Evolutionary conservation across 2,113 vertebrate genomes (phyloP), one percentile per base, ranked within the genome.

Genomic region (Synchiropus splendidus): DNA sequence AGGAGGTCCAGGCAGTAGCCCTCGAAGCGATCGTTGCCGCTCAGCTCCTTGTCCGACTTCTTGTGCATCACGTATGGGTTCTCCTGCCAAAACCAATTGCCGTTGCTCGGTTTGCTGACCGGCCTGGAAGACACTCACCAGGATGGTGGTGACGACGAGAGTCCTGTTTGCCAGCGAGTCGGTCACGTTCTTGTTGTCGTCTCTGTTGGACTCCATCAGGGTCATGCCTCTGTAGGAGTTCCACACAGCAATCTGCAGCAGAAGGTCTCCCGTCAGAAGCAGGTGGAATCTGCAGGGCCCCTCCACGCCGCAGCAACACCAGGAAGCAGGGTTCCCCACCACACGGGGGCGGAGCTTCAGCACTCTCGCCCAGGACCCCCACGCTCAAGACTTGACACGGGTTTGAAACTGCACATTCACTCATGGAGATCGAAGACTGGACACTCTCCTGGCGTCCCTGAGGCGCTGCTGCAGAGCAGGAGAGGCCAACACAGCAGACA

Each of bases 1-100:
- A 99, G 62, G 27, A 99, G 84, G 71, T 99, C 94, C 74, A 99
- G 76, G 60, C 96, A 99, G 78, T 96, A 98, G 15, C 96, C 96
- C 63, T 99, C 94, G 0, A 94, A 99, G 50, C 94, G 87, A 55
- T 99, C 94, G 40, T 99, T 99, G 42, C 96, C 96, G 2, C 87
- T 84, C 6, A 99, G 71, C 18, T 91, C 92, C 67, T 91, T 94
- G 61, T 98, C 94, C 1, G 96, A 98, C 64, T 99, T 99, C 78
- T 83, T 92, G 51, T 89, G 81, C 94, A 97, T 99, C 64, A 99
- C 92, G 5, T 99, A 99, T 1, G 96, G 96, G 64, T 96, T 94
- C 71, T 98, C 96, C 96, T 99, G 64, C 6, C 4, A 8, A 8
- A 8, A 27, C 21, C 21, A 27, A n/a, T n/a, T n/a, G n/a, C n/a